phyloP scores from a whole-genome alignment of 2,113 vertebrate genomes.

The Corythaixoides concolor region DNA sequence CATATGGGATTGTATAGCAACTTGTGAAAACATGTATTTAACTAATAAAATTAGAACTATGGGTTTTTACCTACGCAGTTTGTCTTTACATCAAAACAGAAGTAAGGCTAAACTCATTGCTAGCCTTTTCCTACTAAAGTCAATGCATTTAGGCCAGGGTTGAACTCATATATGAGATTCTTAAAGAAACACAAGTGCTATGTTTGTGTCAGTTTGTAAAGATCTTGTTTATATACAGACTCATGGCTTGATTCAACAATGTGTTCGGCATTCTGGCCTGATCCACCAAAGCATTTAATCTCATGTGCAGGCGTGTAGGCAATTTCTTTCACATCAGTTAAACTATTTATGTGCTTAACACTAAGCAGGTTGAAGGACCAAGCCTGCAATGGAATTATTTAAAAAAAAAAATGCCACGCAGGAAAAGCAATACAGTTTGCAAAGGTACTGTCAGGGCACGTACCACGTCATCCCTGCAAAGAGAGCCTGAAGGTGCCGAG shows the following conservation, averaged over 20 bases:
- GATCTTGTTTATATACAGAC: not conserved
- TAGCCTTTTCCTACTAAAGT: not conserved
- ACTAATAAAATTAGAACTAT: not conserved
- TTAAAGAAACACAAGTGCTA: not conserved
- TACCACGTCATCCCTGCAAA: not conserved
- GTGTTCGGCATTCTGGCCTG: not conserved
- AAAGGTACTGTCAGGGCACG: not conserved
- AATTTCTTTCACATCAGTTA: not conserved
- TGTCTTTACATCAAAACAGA: not conserved
- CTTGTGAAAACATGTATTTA: not conserved
- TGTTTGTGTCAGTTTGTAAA: not conserved
- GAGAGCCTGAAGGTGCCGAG: not conserved
- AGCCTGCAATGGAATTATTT: not conserved
- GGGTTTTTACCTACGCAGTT: not conserved
- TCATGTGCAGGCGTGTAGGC: not conserved
- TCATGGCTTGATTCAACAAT: not conserved
- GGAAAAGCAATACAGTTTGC: not conserved
- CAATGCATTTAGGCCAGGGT: not conserved
- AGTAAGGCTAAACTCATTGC: not conserved
- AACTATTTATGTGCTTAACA: not conserved
- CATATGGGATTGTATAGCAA: not conserved
- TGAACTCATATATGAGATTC: not conserved
- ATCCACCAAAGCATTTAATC: constrained; percentile 31
- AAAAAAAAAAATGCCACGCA: not conserved
- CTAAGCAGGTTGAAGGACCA: not conserved